Evolutionary conservation across 64 coral and sea anemone genomes (phyloP).

Genomic region (Pachyseris speciosa): DNA sequence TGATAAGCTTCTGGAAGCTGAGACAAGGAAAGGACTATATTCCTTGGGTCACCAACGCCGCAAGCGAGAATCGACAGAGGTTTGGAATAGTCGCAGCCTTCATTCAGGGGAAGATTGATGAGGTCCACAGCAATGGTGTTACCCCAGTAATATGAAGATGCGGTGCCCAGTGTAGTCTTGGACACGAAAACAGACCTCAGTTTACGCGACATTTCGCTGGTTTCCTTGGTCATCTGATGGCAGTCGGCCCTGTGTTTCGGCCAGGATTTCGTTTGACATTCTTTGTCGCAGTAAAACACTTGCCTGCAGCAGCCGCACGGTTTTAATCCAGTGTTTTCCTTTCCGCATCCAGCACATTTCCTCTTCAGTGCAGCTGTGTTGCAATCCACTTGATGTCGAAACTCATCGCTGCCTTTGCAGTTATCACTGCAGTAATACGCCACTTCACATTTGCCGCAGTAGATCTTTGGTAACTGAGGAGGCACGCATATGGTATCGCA

Average conservation of each 20-base stretch:
- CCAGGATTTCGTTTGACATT: slow-evolving; percentile 34
- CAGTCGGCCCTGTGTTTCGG: slow-evolving; percentile 15
- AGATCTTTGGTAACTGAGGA: background rate
- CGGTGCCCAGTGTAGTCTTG: no score
- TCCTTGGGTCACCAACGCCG: no score
- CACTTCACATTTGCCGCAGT: slow-evolving; percentile 33
- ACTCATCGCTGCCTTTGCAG: no score
- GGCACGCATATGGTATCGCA: no score
- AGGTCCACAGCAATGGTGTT: slow-evolving; percentile 42
- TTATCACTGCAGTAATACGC: no score
- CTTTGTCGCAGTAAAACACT: slow-evolving; percentile 31
- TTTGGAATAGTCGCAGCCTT: no score
- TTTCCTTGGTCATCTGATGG: background rate
- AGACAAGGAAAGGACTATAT: slow-evolving; percentile 13
- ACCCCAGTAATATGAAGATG: slow-evolving; percentile 44
- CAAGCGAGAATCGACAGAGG: no score
- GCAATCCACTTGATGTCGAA: slow-evolving; percentile 70
- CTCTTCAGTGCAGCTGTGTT: slow-evolving; percentile 25
- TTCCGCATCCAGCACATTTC: slow-evolving; percentile 10
- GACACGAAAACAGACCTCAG: background rate
- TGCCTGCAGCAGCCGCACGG: slow-evolving; percentile 14
- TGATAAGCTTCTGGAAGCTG: slow-evolving; percentile 35
- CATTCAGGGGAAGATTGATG: slow-evolving; percentile 44
- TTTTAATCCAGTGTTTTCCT: slow-evolving; percentile 6
- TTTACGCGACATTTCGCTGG: background rate